Conservation (phyloP, 2,888 invertebrate genomes). For the Exephanes ischioxanthus region DNA sequence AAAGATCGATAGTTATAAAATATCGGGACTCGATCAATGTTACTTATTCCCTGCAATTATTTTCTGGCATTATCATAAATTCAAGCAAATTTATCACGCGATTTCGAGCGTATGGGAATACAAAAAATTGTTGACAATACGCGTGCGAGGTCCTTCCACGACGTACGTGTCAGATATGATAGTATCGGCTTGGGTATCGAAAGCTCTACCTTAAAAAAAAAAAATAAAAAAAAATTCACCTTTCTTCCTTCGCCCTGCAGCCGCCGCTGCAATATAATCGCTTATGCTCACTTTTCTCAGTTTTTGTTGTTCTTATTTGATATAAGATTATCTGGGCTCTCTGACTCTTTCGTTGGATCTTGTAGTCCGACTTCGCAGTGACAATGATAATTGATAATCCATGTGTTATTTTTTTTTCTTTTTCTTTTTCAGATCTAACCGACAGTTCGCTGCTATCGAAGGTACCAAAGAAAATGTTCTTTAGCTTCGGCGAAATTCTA, state of each 20-base stretch:
- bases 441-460: not conserved
- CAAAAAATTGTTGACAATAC: not conserved
- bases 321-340: not conserved
- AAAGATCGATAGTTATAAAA: not conserved
- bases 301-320: not conserved
- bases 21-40: too few species aligned
- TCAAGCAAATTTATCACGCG: not conserved
- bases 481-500: not conserved
- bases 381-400: not conserved
- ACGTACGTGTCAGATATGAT: not conserved
- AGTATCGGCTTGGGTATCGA: conserved; percentile 4
- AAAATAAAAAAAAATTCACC: not conserved
- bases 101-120: not conserved
- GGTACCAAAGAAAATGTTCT: not conserved
- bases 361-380: not conserved
- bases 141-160: not conserved
- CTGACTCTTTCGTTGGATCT: not conserved
- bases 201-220: not conserved
- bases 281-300: not conserved
- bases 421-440: not conserved
- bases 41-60: too few species aligned
- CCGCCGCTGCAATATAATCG: not conserved
- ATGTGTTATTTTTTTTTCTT: not conserved
- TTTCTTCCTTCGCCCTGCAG: not conserved
- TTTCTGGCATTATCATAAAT: not conserved